Percentiles rank a stretch among this genome's conserved stretches.
Conservation (phyloP, 2,888 invertebrate species). For the Ormia ochracea region DNA sequence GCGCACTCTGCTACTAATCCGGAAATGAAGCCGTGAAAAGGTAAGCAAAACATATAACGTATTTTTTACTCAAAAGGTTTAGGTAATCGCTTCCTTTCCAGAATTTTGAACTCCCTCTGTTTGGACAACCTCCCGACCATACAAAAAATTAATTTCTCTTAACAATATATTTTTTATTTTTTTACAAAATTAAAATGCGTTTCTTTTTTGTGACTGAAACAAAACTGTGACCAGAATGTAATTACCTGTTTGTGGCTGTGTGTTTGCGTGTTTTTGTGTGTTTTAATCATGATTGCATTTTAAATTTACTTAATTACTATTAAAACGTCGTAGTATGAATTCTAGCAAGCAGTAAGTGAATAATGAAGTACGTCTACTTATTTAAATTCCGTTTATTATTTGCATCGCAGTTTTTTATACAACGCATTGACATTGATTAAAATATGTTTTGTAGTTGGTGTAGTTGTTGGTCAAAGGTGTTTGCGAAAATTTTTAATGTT, state of each 20-base stretch:
- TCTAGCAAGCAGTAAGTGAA: too few species aligned
- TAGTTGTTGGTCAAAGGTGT: too few species aligned
- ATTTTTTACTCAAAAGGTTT: constrained; percentile 58
- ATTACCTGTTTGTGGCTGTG: too few species aligned
- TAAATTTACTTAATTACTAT: not conserved
- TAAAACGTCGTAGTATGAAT: too few species aligned
- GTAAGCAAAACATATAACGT: constrained; percentile 56
- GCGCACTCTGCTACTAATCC: constrained; percentile 40
- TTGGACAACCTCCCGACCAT: constrained; percentile 62
- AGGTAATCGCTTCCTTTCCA: constrained; percentile 68
- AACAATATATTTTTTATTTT: constrained; percentile 24
- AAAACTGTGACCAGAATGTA: constrained; percentile 36
- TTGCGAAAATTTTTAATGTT: too few species aligned
- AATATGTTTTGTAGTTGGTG: too few species aligned
- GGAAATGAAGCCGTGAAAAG: constrained; percentile 57
- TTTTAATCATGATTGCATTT: not conserved
- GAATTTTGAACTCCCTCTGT: constrained; percentile 61
- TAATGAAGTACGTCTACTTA: too few species aligned
- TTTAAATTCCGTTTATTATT: too few species aligned
- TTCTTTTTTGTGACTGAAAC: constrained; percentile 3
- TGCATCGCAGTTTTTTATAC: too few species aligned
- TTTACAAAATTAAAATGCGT: not conserved
- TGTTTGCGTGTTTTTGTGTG: not conserved
- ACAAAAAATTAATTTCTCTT: constrained; percentile 55
- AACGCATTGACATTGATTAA: too few species aligned